Conservation (phyloP, 2,888 invertebrate genomes). For the Reticulitermes lucifugus region DNA sequence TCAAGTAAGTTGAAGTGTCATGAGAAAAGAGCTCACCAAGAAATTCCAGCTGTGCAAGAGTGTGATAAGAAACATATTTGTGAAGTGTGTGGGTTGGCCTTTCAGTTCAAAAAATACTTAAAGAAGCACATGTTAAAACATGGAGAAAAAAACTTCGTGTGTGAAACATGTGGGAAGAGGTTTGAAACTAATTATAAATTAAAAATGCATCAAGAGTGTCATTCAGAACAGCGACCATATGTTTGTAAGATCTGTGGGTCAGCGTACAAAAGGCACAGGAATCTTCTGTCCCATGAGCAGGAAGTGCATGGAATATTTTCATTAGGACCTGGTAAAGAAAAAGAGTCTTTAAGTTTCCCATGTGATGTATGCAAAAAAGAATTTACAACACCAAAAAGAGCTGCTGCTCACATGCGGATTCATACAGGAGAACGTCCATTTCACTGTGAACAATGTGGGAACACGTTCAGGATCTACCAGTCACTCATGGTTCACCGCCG, state of each 20-base stretch:
- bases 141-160: slow-evolving; percentile 29
- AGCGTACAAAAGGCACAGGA: slow-evolving; percentile 66
- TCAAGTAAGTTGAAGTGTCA: background rate
- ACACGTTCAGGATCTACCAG: background rate
- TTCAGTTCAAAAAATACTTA: background rate
- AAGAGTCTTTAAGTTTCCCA: slow-evolving; percentile 24
- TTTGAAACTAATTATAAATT: slow-evolving; percentile 45
- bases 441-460: slow-evolving; percentile 14
- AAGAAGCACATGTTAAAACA: slow-evolving; percentile 9
- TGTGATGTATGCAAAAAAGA: slow-evolving; percentile 47
- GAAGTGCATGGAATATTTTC: slow-evolving; percentile 38
- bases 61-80: slow-evolving; percentile 15
- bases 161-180: slow-evolving; percentile 51
- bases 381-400: slow-evolving; percentile 39
- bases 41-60: background rate
- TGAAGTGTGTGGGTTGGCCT: background rate
- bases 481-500: background rate
- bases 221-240: slow-evolving; percentile 62
- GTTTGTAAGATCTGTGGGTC: slow-evolving; percentile 45
- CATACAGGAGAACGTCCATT: slow-evolving; percentile 19
- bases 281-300: slow-evolving; percentile 65
- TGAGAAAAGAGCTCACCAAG: background rate
- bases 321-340: slow-evolving; percentile 19
- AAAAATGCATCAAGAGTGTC: slow-evolving; percentile 65
- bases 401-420: slow-evolving; percentile 35